Evolutionary conservation across 2,113 vertebrate species (phyloP).

Genomic region (Lepisosteus oculatus): DNA sequence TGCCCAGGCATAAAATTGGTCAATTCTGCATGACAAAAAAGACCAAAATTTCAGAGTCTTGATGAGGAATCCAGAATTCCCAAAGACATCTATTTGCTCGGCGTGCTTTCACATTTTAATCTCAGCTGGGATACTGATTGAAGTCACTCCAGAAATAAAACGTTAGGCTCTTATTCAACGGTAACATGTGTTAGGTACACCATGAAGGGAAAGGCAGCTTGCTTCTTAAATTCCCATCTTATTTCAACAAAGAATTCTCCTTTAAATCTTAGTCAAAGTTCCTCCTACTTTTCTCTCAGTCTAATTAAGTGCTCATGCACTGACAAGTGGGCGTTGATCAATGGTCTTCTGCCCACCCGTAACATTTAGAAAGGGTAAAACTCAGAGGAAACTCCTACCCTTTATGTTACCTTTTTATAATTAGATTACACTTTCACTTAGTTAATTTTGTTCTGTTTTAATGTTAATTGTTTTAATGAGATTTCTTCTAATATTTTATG

Average conservation of each 20-base stretch:
- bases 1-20: too few species aligned
- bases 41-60: too few species aligned
- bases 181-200: too few species aligned
- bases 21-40: too few species aligned
- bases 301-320: conserved; percentile 32
- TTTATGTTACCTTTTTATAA: neutral
- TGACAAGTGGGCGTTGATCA: conserved; percentile 36
- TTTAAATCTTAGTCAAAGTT: neutral
- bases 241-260: neutral
- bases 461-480: neutral
- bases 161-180: too few species aligned
- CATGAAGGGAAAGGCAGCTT: too few species aligned
- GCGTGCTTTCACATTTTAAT: too few species aligned
- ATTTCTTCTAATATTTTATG: neutral
- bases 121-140: too few species aligned
- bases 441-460: neutral
- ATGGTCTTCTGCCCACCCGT: conserved; percentile 45
- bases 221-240: neutral
- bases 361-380: conserved; percentile 18
- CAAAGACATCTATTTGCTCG: too few species aligned
- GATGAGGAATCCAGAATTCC: too few species aligned
- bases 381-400: neutral
- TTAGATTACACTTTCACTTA: conserved; percentile 4
- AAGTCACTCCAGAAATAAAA: too few species aligned
- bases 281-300: conserved; percentile 10